Evolutionary conservation across 2,797 vertebrate species (phyloP).

Genomic region (Hylomyscus alleni): DNA sequence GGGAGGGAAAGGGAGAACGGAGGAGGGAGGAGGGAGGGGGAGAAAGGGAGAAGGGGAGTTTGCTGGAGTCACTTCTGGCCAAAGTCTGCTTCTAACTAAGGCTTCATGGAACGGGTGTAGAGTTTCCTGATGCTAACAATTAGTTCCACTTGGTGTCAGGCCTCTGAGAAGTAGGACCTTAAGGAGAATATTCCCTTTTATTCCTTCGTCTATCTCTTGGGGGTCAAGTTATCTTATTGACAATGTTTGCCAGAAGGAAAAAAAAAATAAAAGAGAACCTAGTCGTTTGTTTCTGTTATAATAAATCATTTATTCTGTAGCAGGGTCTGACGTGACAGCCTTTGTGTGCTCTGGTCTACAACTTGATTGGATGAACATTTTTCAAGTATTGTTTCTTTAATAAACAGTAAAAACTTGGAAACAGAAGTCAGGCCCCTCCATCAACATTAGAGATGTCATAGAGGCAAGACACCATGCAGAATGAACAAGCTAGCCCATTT

Average conservation of each 20-base stretch:
- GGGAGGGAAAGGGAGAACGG: not conserved
- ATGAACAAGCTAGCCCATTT: not conserved
- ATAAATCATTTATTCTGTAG: not conserved
- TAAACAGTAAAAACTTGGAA: not conserved
- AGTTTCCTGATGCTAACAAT: conserved; percentile 81
- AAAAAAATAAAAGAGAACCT: not conserved
- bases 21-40: conserved; percentile 19
- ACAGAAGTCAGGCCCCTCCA: not conserved
- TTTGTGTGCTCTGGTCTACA: not conserved
- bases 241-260: not conserved
- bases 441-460: not conserved
- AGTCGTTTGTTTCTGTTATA: not conserved
- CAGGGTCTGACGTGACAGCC: conserved; percentile 20
- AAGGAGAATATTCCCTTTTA: conserved; percentile 5
- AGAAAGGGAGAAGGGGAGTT: conserved; percentile 43
- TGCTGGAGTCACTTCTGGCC: conserved; percentile 74
- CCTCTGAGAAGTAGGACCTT: conserved; percentile 19
- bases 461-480: not conserved
- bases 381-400: not conserved
- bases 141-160: conserved; percentile 67
- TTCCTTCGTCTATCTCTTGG: not conserved
- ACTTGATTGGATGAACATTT: conserved; percentile 19
- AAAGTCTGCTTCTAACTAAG: conserved; percentile 78
- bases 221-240: conserved; percentile 42
- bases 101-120: conserved; percentile 73